Percentiles rank a stretch among this genome's conserved stretches.
Evolutionary conservation across 2,113 vertebrate species (phyloP).

Genomic region (Myiozetetes cayanensis): DNA sequence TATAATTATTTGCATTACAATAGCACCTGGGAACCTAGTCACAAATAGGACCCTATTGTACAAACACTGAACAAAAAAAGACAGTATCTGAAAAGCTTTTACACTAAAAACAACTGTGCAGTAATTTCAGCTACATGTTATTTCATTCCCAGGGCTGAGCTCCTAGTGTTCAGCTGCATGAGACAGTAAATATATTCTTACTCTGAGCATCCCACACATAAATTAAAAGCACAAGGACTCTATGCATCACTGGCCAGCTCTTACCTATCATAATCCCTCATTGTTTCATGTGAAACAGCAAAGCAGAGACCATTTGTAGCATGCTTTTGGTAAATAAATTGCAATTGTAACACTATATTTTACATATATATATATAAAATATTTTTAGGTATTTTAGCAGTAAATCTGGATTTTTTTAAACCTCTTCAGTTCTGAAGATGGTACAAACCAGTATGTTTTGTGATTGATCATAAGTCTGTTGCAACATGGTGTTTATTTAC

Average conservation of each 20-base stretch:
- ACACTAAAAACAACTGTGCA: background rate
- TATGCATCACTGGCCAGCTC: background rate
- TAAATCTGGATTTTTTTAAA: background rate
- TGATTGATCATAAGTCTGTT: constrained; percentile 30
- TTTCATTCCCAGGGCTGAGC: background rate
- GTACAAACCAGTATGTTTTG: background rate
- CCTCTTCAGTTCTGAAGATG: background rate
- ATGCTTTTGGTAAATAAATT: background rate
- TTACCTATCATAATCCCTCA: background rate
- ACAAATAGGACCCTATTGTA: background rate
- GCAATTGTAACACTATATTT: background rate
- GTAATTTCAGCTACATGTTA: background rate
- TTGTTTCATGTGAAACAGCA: background rate
- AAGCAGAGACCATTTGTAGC: background rate
- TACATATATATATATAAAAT: background rate
- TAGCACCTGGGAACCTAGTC: constrained; percentile 19
- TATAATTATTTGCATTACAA: background rate
- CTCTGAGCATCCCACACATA: background rate
- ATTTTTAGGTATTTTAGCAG: background rate
- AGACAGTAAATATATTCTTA: background rate
- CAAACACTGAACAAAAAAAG: background rate
- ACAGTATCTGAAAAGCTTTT: background rate
- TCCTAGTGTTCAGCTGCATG: background rate
- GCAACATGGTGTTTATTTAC: constrained; percentile 41
- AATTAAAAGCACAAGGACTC: constrained; percentile 4